Percentiles rank a stretch among this genome's conserved stretches.
Evolutionary conservation across 1,140 invertebrate species (phyloP).

Genomic region (Neodiprion lecontei): DNA sequence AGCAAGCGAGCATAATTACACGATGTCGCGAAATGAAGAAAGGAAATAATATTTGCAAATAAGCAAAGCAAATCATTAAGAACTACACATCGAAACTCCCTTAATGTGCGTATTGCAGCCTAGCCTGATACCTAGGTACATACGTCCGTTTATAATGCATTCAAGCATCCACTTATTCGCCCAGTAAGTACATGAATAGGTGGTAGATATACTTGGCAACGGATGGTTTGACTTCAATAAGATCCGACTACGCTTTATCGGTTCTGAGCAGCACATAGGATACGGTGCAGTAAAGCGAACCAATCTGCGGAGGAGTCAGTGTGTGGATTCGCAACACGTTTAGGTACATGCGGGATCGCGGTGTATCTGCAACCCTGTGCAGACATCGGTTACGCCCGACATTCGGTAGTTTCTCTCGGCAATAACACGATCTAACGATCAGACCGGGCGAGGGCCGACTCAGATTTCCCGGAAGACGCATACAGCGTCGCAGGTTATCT

Average conservation of each 20-base stretch:
- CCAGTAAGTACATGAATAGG: not conserved
- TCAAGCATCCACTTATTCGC: too few relatives aligned
- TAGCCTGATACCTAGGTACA: not conserved
- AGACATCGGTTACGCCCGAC: not conserved
- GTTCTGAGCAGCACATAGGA: not conserved
- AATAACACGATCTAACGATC: slow-evolving; percentile 3
- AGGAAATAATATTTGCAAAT: not conserved
- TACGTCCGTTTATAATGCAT: too few relatives aligned
- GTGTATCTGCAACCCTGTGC: not conserved
- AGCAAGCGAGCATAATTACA: not conserved
- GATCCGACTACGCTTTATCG: not conserved
- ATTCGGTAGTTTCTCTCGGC: slow-evolving; percentile 3
- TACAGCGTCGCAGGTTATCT: not conserved
- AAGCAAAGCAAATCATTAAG: not conserved
- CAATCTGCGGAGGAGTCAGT: too few relatives aligned
- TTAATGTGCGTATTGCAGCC: not conserved
- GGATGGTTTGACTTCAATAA: not conserved
- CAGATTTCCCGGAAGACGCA: not conserved
- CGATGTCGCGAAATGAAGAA: not conserved
- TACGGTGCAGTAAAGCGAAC: not conserved
- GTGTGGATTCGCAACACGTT: not conserved
- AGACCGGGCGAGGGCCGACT: not conserved
- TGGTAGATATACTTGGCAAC: not conserved
- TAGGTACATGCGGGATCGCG: not conserved
- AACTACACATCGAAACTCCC: not conserved